Conservation (phyloP, 2,888 invertebrate genomes). For the Linnaemya tessellans region DNA sequence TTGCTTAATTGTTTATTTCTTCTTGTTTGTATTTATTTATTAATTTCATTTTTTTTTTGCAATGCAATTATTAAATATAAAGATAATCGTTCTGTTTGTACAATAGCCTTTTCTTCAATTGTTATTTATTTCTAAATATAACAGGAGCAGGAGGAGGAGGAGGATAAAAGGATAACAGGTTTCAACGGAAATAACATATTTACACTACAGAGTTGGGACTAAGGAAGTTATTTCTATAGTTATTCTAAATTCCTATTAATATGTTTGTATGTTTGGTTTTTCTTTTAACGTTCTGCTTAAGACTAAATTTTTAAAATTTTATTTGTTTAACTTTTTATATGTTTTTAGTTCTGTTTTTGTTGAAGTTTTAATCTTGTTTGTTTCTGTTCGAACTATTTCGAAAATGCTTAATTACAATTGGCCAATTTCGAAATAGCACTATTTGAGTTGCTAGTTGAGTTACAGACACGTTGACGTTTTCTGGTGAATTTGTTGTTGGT, state of each 20-base stretch:
- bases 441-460: slow-evolving; percentile 77
- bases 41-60: slow-evolving; percentile 20
- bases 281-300: slow-evolving; percentile 24
- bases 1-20: slow-evolving; percentile 6
- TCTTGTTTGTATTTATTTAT: neutral
- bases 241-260: slow-evolving; percentile 50
- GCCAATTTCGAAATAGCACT: slow-evolving; percentile 80
- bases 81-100: slow-evolving; percentile 21
- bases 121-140: neutral
- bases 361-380: slow-evolving; percentile 38
- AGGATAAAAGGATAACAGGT: neutral
- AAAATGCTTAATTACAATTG: slow-evolving; percentile 81
- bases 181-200: slow-evolving; percentile 39
- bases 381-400: slow-evolving; percentile 75
- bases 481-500: slow-evolving; percentile 82
- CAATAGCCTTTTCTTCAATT: slow-evolving; percentile 7
- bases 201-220: slow-evolving; percentile 5
- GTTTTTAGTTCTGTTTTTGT: slow-evolving; percentile 12
- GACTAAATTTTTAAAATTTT: slow-evolving; percentile 10
- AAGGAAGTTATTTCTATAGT: slow-evolving; percentile 25
- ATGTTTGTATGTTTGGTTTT: neutral
- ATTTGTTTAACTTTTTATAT: slow-evolving; percentile 41
- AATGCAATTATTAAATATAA: slow-evolving; percentile 26
- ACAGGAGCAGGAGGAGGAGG: too few species aligned
- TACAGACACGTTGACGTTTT: slow-evolving; percentile 82